Conservation (phyloP, 2,797 vertebrate species). For the Oryzias sinensis region DNA sequence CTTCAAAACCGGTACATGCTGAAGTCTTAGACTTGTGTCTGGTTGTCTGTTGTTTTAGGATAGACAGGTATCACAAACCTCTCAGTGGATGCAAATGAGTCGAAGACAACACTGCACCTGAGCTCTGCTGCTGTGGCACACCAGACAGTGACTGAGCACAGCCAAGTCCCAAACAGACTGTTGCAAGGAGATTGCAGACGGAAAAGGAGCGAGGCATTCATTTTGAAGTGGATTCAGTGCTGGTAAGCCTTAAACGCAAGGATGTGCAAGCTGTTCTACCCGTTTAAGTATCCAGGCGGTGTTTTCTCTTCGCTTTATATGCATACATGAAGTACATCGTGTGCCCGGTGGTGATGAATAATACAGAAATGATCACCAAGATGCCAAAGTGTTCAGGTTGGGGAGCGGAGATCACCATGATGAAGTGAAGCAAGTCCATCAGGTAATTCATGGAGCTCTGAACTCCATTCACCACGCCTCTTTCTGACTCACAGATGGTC, state of each 20-base stretch:
- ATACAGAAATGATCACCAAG: constrained; percentile 78
- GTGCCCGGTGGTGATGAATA: constrained; percentile 77
- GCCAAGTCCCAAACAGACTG: constrained; percentile 49
- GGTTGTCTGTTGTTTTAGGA: constrained; percentile 31
- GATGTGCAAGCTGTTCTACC: constrained; percentile 15
- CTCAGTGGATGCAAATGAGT: constrained; percentile 47
- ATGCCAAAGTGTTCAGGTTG: constrained; percentile 78
- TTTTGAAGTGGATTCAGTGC: constrained; percentile 64
- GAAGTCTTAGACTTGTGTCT: constrained; percentile 36
- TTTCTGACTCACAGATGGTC: constrained; percentile 80
- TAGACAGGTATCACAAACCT: constrained; percentile 49
- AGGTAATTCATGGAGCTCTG: constrained; percentile 86
- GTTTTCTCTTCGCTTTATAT: constrained; percentile 79
- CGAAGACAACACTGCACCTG: constrained; percentile 66
- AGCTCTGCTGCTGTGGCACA: constrained; percentile 51
- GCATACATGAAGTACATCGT: constrained; percentile 79
- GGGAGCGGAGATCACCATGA: constrained; percentile 76
- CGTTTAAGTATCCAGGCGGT: constrained; percentile 66
- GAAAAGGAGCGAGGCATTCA: constrained; percentile 65
- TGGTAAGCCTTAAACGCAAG: constrained; percentile 37
- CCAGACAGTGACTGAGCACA: constrained; percentile 57
- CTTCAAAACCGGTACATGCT: constrained; percentile 32
- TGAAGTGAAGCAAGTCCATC: constrained; percentile 82
- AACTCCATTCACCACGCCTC: constrained; percentile 78
- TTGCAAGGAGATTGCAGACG: constrained; percentile 58